Evolutionary conservation across 92 coral and sea anemone species (phyloP), one percentile per base, ranked within the genome.

Genomic region (Micromussa lordhowensis): DNA sequence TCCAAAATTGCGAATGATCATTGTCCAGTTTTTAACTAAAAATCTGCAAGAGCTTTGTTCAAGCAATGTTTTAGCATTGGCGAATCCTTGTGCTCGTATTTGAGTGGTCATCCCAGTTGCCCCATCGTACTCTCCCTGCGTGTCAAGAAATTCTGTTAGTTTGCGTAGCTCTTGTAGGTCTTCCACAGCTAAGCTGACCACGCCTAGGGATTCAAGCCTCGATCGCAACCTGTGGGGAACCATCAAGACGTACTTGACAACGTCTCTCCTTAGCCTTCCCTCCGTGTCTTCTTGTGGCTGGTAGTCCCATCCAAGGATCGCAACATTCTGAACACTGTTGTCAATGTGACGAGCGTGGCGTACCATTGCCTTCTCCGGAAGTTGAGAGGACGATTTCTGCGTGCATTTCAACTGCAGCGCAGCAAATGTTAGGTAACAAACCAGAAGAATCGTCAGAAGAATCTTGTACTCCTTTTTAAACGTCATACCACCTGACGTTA

Each of bases 11-110:
- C 76, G 55, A 21, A 91, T 91, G 53, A 87, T 15, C 76, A 91
- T 36, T 26, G 93, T 91, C 93, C 90, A 86, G 82, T 91, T 91
- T 53, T 81, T 88, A 15, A 31, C 75, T 75, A 86, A 78, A 77
- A 75, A 91, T 28, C 79, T 24, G 63, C 93, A 91, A 12, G 88
- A 44, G 12, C 70, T 34, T 21, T 81, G 34, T 16, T 36, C 59
- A 3, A 82, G 76, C 29, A 35, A 22, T 36, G 28, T 64, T 26
- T 54, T 68, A 54, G 57, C 55, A 11, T 3, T 81, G 11, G 36
- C 75, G 57, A 68, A 81, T 53, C 44, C 40, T 40, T 78, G 44
- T 30, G 8, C 66, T 81, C 32, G 73, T n/a, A 15, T 36, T 3
- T 22, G 55, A 10, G 32, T 68, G 54, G 58, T 34, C 12, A 12